phyloP scores from a whole-genome alignment of 1,140 invertebrate genomes.

The Heliothis virescens region DNA sequence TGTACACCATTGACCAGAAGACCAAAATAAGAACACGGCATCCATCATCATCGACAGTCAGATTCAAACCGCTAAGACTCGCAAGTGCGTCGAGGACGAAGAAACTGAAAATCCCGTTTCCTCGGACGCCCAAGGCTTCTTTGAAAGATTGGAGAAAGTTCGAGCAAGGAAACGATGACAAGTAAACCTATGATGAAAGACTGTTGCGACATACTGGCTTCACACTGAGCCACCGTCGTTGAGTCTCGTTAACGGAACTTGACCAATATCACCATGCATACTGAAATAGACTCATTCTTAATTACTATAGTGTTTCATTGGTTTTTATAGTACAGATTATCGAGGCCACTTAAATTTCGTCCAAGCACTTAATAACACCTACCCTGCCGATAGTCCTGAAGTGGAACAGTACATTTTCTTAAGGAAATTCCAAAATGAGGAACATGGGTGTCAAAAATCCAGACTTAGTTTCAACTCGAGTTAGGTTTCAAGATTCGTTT shows the following conservation, averaged over 20 bases:
- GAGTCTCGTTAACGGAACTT: background rate
- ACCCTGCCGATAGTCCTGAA: conserved; percentile 30
- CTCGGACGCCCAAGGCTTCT: conserved; percentile 67
- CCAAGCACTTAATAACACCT: conserved; percentile 74
- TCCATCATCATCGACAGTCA: conserved; percentile 44
- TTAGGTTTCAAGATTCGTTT: conserved; percentile 64
- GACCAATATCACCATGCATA: background rate
- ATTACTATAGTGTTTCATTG: conserved; percentile 35
- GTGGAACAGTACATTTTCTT: conserved; percentile 66
- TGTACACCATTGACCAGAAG: conserved; percentile 57
- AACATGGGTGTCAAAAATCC: conserved; percentile 55
- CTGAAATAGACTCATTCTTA: conserved; percentile 35
- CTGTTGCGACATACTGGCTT: background rate
- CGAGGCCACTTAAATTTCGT: conserved; percentile 68
- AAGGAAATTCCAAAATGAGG: conserved; percentile 69
- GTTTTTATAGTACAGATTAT: background rate
- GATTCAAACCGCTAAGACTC: conserved; percentile 36
- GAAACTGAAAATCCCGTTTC: conserved; percentile 60
- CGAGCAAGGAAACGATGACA: conserved; percentile 55
- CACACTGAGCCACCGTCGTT: background rate
- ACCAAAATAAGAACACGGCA: conserved; percentile 23
- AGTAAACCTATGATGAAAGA: conserved; percentile 61
- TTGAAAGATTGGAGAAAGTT: conserved; percentile 59
- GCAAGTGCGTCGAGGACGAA: conserved; percentile 50
- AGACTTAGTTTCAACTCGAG: conserved; percentile 40